These are phyloP conservation scores for Opisthocomus hoazin DNA, from an alignment of 2,113 vertebrate species.

Conservation along the genomic window DNA sequence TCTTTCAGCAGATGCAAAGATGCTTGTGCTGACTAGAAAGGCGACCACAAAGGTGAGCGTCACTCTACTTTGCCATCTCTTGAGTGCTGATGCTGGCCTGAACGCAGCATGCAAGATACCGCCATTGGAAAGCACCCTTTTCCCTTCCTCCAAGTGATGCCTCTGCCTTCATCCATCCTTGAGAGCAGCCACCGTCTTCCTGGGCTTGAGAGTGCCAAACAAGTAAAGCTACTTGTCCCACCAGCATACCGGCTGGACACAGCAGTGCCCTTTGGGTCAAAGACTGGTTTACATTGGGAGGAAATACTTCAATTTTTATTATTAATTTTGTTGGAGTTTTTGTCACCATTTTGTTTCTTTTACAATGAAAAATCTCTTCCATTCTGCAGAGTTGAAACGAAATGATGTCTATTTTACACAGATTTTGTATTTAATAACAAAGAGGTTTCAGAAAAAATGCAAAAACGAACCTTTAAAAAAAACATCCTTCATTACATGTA, in stretches of 20 bases:
- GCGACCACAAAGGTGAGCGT: not conserved
- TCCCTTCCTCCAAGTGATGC: not conserved
- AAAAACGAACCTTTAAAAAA: not conserved
- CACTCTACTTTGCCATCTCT: fast-evolving
- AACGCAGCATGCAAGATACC: fast-evolving
- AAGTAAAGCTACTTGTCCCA: not conserved
- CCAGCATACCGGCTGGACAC: too few relatives aligned
- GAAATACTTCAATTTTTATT: not conserved
- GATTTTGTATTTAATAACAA: not conserved
- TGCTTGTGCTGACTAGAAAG: not conserved
- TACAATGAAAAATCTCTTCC: not conserved
- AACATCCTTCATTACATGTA: not conserved
- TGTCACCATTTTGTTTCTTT: not conserved
- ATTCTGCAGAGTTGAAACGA: not conserved
- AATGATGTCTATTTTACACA: not conserved
- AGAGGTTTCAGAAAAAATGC: not conserved
- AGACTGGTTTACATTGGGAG: not conserved
- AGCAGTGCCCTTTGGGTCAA: not conserved
- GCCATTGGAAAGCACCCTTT: not conserved
- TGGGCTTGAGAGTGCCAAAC: not conserved
- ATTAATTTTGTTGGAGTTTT: not conserved
- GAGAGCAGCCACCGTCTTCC: not conserved
- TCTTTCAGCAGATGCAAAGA: not conserved
- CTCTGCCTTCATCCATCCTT: not conserved
- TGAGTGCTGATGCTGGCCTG: not conserved